A percentile compares a stretch with the other conserved stretches of the same genome.
Conservation (phyloP, 2,888 invertebrate species). For the Meghimatium bilineatum region DNA sequence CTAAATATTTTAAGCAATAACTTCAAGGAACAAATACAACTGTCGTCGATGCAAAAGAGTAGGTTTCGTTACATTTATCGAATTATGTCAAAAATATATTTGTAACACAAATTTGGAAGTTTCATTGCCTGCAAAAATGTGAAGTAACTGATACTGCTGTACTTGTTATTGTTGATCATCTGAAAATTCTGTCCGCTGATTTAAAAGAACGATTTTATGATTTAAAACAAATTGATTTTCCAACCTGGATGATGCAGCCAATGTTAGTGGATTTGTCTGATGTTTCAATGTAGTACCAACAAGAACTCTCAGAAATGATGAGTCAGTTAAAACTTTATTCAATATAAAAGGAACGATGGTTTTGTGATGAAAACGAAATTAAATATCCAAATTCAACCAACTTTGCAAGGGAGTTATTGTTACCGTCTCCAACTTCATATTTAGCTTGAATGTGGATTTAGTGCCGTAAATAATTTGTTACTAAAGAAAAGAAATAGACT, state of each 20-base stretch:
- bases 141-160: background rate
- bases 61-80: background rate
- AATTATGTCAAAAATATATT: background rate
- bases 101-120: background rate
- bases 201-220: background rate
- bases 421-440: background rate
- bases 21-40: background rate
- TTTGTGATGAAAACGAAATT: background rate
- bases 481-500: too few species aligned
- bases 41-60: background rate
- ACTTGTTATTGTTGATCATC: background rate
- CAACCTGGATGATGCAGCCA: background rate
- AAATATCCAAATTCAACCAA: background rate
- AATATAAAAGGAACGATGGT: background rate
- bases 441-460: background rate
- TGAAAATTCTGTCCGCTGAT: background rate
- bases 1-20: background rate
- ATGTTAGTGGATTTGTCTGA: background rate
- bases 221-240: background rate
- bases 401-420: background rate
- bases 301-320: background rate
- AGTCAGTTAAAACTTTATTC: background rate
- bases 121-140: background rate
- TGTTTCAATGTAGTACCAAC: background rate
- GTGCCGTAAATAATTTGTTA: background rate